Conservation (phyloP, 1,140 invertebrate species). For the Dufourea novaeangliae region DNA sequence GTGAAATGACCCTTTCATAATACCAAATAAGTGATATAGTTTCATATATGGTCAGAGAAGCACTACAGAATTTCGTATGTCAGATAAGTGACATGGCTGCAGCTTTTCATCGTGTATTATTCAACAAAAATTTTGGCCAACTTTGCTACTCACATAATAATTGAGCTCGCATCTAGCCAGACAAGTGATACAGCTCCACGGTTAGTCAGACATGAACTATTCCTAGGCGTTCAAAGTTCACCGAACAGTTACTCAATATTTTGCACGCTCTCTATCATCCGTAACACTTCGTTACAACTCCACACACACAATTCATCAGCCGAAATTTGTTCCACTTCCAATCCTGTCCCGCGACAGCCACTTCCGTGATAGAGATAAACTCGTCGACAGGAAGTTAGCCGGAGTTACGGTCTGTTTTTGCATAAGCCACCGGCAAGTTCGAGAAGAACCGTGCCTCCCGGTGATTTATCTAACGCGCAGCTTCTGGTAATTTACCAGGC, state of each 20-base stretch:
- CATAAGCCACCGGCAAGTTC: conserved; percentile 17
- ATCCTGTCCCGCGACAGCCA: conserved; percentile 10
- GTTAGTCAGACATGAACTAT: neutral
- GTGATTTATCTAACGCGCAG: conserved; percentile 25
- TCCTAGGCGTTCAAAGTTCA: too few relatives aligned
- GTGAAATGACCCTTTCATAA: too few relatives aligned
- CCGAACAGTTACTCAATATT: neutral
- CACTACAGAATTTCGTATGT: too few relatives aligned
- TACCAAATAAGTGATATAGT: too few relatives aligned
- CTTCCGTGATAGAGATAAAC: conserved; percentile 20
- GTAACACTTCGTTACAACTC: neutral
- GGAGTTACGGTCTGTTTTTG: conserved; percentile 21
- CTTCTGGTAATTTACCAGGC: conserved; percentile 16
- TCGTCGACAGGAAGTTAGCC: conserved; percentile 15
- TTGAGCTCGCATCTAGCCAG: neutral
- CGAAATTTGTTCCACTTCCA: neutral
- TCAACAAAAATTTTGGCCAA: too few relatives aligned
- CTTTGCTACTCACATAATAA: neutral
- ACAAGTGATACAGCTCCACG: neutral
- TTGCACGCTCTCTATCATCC: neutral
- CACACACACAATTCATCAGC: neutral
- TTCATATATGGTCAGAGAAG: too few relatives aligned
- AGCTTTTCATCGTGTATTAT: too few relatives aligned
- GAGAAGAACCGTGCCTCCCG: neutral
- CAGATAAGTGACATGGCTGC: too few relatives aligned